Evolutionary conservation across 2,888 invertebrate species (phyloP), one percentile per base, ranked within the genome.

Genomic region (Germaria angustata): DNA sequence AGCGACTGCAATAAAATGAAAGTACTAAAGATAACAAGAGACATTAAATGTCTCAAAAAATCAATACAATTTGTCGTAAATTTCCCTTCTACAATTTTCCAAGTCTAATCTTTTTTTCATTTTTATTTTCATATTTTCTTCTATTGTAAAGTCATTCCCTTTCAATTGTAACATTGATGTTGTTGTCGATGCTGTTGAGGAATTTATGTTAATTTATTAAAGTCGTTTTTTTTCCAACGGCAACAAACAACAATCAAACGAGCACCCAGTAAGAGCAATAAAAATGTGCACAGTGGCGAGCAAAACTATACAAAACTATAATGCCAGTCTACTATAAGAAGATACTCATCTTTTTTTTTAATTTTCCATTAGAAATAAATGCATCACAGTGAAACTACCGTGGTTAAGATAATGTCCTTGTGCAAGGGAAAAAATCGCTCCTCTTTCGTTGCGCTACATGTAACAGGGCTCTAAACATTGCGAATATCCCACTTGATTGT

Each of bases 191-290:
- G 15, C 2, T 69, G 32, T 51, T 20, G n/a, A 34, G 17, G 28
- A 71, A 81, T 71, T 81, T 81, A 76, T 81, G 76, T 53, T 71
- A 66, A 81, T 81, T 80, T 71, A 71, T 61, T n/a, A 76, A 71
- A 59, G 32, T 65, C 76, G 17, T 44, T 46, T 69, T 15, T 69
- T 15, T 24, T 4, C 8, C 9, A 55, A 5, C n/a, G 3, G 13
- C 49, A 51, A 28, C 32, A 39, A 51, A 28, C 32, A 39, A 24
- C 61, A 63, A 44, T 44, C 39, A 28, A 44, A 36, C 32, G 6
- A 41, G 8, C 9, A 44, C 32, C 2, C 28, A 28, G 20, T 44
- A 28, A 5, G 5, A n/a, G 5, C n/a, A 13, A 8, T 8, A 32
- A 46, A 41, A 32, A 20, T 5, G 3, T 32, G 5, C 0, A 32